A percentile compares a stretch with the other conserved stretches of the same genome.
Conservation (phyloP, 2,797 vertebrate genomes). For the Urophycis tenuis region DNA sequence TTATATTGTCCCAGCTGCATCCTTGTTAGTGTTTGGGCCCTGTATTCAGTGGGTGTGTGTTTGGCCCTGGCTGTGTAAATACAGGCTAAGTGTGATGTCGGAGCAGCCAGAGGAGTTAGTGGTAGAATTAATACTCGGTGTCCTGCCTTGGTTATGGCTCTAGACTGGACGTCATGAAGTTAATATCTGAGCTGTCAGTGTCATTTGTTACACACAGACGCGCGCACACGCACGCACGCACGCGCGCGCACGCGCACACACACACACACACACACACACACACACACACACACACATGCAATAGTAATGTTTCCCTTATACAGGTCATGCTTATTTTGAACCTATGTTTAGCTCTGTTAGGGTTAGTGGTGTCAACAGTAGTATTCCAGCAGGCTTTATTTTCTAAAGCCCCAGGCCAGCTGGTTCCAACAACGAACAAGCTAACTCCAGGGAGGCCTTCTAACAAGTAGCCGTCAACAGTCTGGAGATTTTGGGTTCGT, state of each 20-base stretch:
- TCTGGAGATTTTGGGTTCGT: conserved; percentile 37
- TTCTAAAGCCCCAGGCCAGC: neutral
- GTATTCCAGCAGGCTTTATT: neutral
- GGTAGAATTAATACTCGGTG: neutral
- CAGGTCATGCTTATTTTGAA: neutral
- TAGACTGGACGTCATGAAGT: neutral
- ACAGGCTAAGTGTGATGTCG: neutral
- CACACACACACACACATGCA: too few relatives aligned
- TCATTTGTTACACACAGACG: neutral
- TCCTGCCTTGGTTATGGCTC: neutral
- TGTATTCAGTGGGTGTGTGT: too few relatives aligned
- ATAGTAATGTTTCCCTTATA: neutral
- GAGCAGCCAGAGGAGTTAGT: neutral
- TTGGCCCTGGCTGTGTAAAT: neutral
- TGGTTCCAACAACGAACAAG: conserved; percentile 23
- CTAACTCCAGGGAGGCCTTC: conserved; percentile 30
- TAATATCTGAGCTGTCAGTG: neutral
- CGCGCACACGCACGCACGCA: too few relatives aligned
- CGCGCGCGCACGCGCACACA: neutral
- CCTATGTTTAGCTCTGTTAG: neutral
- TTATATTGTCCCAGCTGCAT: neutral
- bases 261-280: neutral
- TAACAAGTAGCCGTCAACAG: conserved; percentile 22
- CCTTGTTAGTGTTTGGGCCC: too few relatives aligned
- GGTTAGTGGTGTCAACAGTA: neutral